A percentile compares a stretch with the other conserved stretches of the same genome.
phyloP scores from a whole-genome alignment of 2,888 invertebrate genomes.

The Lepidochrysops patricia region DNA sequence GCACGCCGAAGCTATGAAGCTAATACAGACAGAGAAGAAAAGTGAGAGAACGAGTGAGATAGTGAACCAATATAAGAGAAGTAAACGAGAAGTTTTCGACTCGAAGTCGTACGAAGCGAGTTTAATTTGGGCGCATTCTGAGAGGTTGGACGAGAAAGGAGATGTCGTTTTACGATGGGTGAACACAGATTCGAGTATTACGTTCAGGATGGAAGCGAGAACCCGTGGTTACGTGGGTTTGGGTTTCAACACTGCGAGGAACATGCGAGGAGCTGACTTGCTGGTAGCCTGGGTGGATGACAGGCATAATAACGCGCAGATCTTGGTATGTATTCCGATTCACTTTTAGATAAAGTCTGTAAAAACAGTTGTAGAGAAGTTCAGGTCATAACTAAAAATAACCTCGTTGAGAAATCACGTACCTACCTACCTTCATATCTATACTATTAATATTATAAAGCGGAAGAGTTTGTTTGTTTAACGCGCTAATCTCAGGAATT shows the following conservation, averaged over 20 bases:
- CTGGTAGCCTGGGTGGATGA: constrained; percentile 93
- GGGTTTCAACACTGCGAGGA: constrained; percentile 87
- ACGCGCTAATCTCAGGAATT: too few species aligned
- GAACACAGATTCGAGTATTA: constrained; percentile 83
- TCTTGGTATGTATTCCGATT: constrained; percentile 76
- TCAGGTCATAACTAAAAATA: too few species aligned
- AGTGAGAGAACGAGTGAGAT: constrained; percentile 55
- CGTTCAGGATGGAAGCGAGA: constrained; percentile 87
- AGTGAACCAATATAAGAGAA: constrained; percentile 51
- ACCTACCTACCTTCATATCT: too few species aligned
- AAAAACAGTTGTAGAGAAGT: too few species aligned
- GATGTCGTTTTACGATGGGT: constrained; percentile 80
- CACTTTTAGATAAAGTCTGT: too few species aligned
- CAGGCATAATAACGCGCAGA: constrained; percentile 77
- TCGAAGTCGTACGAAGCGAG: constrained; percentile 60
- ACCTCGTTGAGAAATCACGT: too few species aligned
- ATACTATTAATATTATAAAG: too few species aligned
- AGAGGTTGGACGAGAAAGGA: constrained; percentile 70
- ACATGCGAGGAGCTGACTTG: constrained; percentile 88
- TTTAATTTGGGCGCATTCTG: constrained; percentile 75
- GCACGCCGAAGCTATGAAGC: constrained; percentile 41
- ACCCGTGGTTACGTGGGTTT: constrained; percentile 91
- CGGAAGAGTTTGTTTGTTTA: too few species aligned
- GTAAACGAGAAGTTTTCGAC: constrained; percentile 58
- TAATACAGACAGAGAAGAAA: constrained; percentile 48